A percentile compares a stretch with the other conserved stretches of the same genome.
These are phyloP conservation scores for Oreochromis grahami DNA, from an alignment of 2,797 vertebrate species.

Conservation along the genomic window DNA sequence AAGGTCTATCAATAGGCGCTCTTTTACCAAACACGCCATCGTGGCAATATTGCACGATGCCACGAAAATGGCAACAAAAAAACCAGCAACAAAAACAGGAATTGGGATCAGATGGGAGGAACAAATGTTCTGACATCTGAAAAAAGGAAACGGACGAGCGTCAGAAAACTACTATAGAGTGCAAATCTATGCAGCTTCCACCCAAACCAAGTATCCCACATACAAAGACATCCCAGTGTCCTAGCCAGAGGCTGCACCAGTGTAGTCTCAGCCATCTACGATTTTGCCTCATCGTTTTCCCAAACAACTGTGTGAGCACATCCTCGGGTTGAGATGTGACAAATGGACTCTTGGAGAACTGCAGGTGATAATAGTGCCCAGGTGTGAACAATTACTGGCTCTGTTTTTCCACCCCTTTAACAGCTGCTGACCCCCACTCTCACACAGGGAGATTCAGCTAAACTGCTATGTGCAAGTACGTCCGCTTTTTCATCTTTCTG, in stretches of 20 bases:
- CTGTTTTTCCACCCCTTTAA: constrained; percentile 11
- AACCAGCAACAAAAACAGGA: not conserved
- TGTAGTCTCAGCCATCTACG: not conserved
- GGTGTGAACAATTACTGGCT: constrained; percentile 44
- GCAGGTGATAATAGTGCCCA: constrained; percentile 46
- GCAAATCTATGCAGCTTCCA: constrained; percentile 12
- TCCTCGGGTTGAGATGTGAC: constrained; percentile 3
- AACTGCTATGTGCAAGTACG: constrained; percentile 12
- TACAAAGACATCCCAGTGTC: constrained; percentile 9
- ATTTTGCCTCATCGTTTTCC: constrained; percentile 8
- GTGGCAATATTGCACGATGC: constrained; percentile 9
- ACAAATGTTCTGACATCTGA: constrained; percentile 21
- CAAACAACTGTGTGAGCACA: not conserved
- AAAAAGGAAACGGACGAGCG: not conserved
- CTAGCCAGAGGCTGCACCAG: not conserved
- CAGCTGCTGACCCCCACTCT: constrained; percentile 10
- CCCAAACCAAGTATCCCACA: not conserved
- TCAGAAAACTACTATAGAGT: not conserved
- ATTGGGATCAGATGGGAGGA: constrained; percentile 35
- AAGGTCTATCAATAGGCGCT: constrained; percentile 60
- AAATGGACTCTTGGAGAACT: constrained; percentile 1
- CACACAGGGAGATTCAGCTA: constrained; percentile 15
- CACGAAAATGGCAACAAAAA: not conserved
- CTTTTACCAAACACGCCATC: constrained; percentile 41
- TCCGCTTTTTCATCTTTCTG: constrained; percentile 46